Conservation (phyloP, 2,888 invertebrate genomes). For the Acleris literana region DNA sequence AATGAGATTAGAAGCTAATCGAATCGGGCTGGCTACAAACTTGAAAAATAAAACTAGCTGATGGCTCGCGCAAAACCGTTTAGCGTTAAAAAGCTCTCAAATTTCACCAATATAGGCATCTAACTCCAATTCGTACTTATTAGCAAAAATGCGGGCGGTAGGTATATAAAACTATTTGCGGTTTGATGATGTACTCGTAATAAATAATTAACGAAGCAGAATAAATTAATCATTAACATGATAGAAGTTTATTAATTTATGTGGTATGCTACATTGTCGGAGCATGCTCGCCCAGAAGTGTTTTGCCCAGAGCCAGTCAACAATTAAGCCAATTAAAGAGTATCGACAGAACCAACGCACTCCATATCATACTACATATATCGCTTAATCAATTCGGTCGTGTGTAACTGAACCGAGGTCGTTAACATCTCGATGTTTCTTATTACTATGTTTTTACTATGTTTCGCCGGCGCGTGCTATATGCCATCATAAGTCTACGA, state of each 20-base stretch:
- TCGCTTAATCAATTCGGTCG: slow-evolving; percentile 75
- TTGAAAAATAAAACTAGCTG: neutral
- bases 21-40: neutral
- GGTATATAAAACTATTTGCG: too few species aligned
- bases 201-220: too few species aligned
- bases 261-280: slow-evolving; percentile 24
- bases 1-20: neutral
- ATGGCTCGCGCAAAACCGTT: neutral
- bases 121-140: neutral
- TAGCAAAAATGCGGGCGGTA: neutral
- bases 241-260: slow-evolving; percentile 21
- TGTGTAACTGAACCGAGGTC: slow-evolving; percentile 64
- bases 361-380: slow-evolving; percentile 63
- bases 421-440: slow-evolving; percentile 44
- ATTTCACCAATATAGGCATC: neutral
- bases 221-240: slow-evolving; percentile 9
- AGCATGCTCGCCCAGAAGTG: slow-evolving; percentile 36
- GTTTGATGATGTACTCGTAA: too few species aligned
- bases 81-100: neutral
- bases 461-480: slow-evolving; percentile 25
- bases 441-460: slow-evolving; percentile 28
- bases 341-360: slow-evolving; percentile 62
- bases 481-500: slow-evolving; percentile 15
- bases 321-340: slow-evolving; percentile 77
- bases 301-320: slow-evolving; percentile 40